Base-by-base conservation (phyloP, 2,113 vertebrate genomes). In the Triplophysa rosa region DNA sequence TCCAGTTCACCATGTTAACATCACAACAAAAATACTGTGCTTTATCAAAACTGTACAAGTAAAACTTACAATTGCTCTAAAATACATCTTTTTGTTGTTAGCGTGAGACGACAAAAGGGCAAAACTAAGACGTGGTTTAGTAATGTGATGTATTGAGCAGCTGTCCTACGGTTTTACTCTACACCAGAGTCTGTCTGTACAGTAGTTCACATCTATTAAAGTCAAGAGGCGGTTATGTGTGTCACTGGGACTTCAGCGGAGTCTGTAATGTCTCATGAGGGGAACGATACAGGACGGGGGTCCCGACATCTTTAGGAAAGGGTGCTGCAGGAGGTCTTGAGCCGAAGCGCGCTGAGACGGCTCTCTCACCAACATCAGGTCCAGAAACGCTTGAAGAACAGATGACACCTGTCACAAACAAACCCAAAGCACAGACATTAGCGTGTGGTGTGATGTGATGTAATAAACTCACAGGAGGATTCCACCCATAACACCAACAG, bases 21-120 rank as follows among this genome's bases (percentile, higher is more conserved):
- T 92, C 93, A 97, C 96, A 90, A 94, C 94, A 95, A 98, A 75
- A 98, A 94, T 95, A 98, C 96, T 94, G 95, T 93, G 94, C 95
- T 91, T 98, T 98, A 98, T 99, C 95, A 98, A 98, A 88, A 95
- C 95, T 91, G 93, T 98, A 98, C 96, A 98, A 94, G 93, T 95
- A 69, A 91, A 92, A 96, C 93, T 94, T 97, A 97, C 95, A 98
- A 94, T 86, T 93, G 87, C 83, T 95, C 95, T 95, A 98, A 98
- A 99, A 98, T 96, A 97, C 95, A 94, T 58, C 94, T 96, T 37
- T 95, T 89, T 93, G 91, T 92, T 91, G 93, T 94, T 93, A 92
- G 91, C 91, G 89, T 91, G 84, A 90, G 93, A 92, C 79, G 92
- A 91, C 91, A 89, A 94, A 94, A 93, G 92, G 94, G 93, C 79